These are phyloP conservation scores for Lasioglossum morio DNA, from an alignment of 2,888 invertebrate species.

Conservation along the genomic window DNA sequence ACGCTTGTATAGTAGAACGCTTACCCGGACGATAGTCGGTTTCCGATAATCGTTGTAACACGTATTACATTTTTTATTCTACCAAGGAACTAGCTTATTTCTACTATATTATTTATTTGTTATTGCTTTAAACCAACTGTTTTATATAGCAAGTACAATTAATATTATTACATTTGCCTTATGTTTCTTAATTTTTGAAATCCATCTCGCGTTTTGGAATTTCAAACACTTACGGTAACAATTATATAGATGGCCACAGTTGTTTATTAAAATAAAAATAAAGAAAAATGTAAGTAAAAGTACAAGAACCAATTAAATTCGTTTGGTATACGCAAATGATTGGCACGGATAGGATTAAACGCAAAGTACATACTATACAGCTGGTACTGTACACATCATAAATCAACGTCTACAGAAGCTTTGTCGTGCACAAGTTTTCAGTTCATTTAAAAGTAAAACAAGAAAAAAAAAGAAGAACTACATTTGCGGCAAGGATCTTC, in stretches of 20 bases:
- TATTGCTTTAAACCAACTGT: too few relatives aligned
- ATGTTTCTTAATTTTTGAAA: not conserved
- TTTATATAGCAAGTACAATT: too few relatives aligned
- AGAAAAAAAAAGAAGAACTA: too few relatives aligned
- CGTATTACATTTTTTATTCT: slow-evolving; percentile 21
- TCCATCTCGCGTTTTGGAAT: not conserved
- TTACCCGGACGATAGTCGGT: slow-evolving; percentile 28
- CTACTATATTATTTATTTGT: not conserved
- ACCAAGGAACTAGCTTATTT: not conserved
- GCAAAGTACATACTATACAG: too few relatives aligned
- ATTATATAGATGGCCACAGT: not conserved
- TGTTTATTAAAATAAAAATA: not conserved
- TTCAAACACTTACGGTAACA: too few relatives aligned
- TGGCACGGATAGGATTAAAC: too few relatives aligned
- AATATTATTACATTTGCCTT: too few relatives aligned
- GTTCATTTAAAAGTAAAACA: too few relatives aligned
- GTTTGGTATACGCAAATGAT: not conserved
- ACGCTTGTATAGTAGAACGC: slow-evolving; percentile 33
- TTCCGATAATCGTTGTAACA: slow-evolving; percentile 30
- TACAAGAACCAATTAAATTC: not conserved
- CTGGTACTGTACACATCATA: too few relatives aligned
- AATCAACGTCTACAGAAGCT: too few relatives aligned
- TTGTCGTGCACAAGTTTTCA: too few relatives aligned
- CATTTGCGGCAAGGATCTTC: not conserved
- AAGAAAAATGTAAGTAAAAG: not conserved